Conservation (phyloP, 2,113 vertebrate species). For the Brachionichthys hirsutus region DNA sequence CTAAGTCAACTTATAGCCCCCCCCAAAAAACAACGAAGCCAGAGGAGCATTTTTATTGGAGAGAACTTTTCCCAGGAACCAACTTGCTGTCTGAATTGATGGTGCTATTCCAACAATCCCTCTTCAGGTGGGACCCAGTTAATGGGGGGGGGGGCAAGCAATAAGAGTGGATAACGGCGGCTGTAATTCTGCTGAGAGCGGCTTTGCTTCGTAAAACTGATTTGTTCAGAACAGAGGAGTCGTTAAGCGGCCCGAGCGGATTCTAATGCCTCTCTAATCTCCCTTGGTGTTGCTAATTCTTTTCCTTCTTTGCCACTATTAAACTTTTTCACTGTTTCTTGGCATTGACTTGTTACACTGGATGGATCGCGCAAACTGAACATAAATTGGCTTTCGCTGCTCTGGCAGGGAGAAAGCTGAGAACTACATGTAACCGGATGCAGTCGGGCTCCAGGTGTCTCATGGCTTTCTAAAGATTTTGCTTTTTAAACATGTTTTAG, state of each 20-base stretch:
- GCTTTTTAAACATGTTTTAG: too few relatives aligned
- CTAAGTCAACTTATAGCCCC: too few relatives aligned
- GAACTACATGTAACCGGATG: conserved; percentile 37
- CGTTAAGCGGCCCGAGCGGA: conserved; percentile 58
- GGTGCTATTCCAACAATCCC: conserved; percentile 49
- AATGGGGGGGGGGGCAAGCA: conserved; percentile 63
- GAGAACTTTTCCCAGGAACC: conserved; percentile 26
- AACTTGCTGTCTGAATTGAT: conserved; percentile 52
- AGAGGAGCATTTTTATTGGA: conserved; percentile 19
- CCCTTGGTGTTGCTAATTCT: conserved; percentile 69
- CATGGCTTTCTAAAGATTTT: too few relatives aligned
- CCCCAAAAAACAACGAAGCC: conserved; percentile 3
- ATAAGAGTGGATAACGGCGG: conserved; percentile 62
- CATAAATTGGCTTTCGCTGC: conserved; percentile 56
- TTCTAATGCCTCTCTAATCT: conserved; percentile 73
- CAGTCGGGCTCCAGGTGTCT: conserved; percentile 47
- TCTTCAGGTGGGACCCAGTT: conserved; percentile 63
- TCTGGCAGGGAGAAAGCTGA: conserved; percentile 45
- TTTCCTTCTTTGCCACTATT: conserved; percentile 59
- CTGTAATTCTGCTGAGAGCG: conserved; percentile 67
- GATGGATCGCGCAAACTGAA: conserved; percentile 62
- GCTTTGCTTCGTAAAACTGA: conserved; percentile 63
- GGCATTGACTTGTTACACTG: conserved; percentile 68
- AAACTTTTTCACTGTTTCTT: conserved; percentile 64
- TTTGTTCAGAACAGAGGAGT: conserved; percentile 66